Conservation (phyloP, 2,888 invertebrate species). For the Sminthurinus aureus region DNA sequence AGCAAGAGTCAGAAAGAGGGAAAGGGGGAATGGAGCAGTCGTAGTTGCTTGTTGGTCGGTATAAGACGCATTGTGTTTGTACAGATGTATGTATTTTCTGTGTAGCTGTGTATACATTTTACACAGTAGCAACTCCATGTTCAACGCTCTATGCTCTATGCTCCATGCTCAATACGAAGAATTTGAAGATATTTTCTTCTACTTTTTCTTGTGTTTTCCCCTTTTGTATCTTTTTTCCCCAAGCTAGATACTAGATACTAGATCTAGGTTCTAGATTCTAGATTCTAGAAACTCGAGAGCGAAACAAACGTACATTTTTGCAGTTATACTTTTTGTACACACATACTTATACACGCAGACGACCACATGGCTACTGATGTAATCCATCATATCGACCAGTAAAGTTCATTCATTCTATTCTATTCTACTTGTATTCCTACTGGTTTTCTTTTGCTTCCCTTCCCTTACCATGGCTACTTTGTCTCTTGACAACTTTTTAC, state of each 20-base stretch:
- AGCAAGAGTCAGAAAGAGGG: no score
- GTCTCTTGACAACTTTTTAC: slow-evolving; percentile 32
- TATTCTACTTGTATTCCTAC: neutral
- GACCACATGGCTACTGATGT: slow-evolving; percentile 34
- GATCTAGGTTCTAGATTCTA: no score
- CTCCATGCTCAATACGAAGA: neutral
- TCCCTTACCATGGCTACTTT: neutral
- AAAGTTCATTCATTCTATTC: slow-evolving; percentile 33
- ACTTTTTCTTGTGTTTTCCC: slow-evolving; percentile 10
- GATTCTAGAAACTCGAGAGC: no score
- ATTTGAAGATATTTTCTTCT: slow-evolving; percentile 12
- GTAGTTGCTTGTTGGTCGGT: no score
- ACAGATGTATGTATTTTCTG: no score
- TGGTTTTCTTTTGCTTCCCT: no score
- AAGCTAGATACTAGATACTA: no score
- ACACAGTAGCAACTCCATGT: no score
- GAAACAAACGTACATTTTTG: neutral
- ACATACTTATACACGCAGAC: no score
- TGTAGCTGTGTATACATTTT: no score
- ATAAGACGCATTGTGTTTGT: no score
- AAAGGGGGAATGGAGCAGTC: slow-evolving; percentile 21
- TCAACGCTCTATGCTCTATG: no score
- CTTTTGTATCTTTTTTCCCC: slow-evolving; percentile 32
- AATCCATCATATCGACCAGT: slow-evolving; percentile 41
- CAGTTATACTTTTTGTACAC: neutral